phyloP scores from a whole-genome alignment of 2,888 invertebrate genomes.

The Caenorhabditis macrosperma region DNA sequence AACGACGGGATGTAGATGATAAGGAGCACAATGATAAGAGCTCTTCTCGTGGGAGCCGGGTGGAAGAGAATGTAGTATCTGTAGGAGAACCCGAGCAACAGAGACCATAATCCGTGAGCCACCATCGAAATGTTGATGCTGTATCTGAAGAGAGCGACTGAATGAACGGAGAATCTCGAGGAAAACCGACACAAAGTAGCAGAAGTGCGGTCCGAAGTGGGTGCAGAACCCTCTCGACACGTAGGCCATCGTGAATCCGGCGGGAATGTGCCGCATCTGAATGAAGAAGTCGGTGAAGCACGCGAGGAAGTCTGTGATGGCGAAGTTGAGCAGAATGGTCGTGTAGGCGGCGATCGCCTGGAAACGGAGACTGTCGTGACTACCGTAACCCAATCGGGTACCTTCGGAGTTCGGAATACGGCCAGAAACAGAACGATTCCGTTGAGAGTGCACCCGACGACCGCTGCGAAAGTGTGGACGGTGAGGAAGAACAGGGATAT shows the following conservation, averaged over 20 bases:
- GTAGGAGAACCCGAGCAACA: constrained; percentile 51
- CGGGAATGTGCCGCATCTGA: constrained; percentile 55
- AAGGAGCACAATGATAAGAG: constrained; percentile 23
- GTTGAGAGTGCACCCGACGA: constrained; percentile 38
- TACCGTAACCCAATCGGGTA: not conserved
- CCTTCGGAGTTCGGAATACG: constrained; percentile 48
- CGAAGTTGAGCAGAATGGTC: constrained; percentile 60
- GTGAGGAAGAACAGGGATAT: constrained; percentile 39
- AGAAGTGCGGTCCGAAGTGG: constrained; percentile 41
- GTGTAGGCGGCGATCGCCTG: constrained; percentile 60
- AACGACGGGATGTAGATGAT: constrained; percentile 45
- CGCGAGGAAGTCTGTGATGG: constrained; percentile 57
- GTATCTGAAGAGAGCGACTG: constrained; percentile 51
- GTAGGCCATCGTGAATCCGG: constrained; percentile 56
- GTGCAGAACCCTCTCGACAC: constrained; percentile 53
- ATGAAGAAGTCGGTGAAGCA: constrained; percentile 63
- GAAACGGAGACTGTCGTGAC: not conserved
- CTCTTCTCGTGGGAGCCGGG: constrained; percentile 37
- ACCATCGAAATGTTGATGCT: constrained; percentile 49
- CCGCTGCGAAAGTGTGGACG: constrained; percentile 38
- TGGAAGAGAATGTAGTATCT: constrained; percentile 56
- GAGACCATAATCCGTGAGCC: constrained; percentile 54
- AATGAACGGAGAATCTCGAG: not conserved
- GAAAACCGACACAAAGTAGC: constrained; percentile 26
- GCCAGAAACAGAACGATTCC: constrained; percentile 48